phyloP scores from a whole-genome alignment of 1,140 invertebrate genomes.

The Leptopilina clavipes region DNA sequence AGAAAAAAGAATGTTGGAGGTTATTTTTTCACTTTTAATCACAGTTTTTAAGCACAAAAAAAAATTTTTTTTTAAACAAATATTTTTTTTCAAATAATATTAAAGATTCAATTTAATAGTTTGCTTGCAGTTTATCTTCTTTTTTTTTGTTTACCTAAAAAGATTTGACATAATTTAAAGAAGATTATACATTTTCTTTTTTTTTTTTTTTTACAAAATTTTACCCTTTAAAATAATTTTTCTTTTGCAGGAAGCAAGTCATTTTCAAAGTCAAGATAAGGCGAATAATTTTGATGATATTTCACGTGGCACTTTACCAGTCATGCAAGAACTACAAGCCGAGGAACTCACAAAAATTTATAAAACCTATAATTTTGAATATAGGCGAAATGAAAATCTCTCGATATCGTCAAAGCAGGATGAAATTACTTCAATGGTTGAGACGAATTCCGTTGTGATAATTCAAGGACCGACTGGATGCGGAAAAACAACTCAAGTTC shows the following conservation, averaged over 20 bases:
- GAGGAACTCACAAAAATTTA: slow-evolving; percentile 61
- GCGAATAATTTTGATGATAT: slow-evolving; percentile 54
- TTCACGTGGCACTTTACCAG: slow-evolving; percentile 59
- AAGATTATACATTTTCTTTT: too few species aligned
- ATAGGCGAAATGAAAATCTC: slow-evolving; percentile 54
- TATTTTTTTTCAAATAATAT: too few species aligned
- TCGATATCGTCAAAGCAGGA: slow-evolving; percentile 51
- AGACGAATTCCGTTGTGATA: slow-evolving; percentile 82
- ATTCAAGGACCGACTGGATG: slow-evolving; percentile 93
- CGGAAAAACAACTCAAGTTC: slow-evolving; percentile 88
- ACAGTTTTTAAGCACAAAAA: background rate
- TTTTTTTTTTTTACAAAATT: too few species aligned
- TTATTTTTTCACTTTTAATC: slow-evolving; percentile 37
- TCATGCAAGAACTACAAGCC: slow-evolving; percentile 41
- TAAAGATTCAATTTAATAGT: too few species aligned
- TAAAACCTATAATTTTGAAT: slow-evolving; percentile 62
- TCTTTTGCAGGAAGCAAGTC: slow-evolving; percentile 44
- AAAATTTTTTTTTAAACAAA: too few species aligned
- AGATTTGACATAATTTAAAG: too few species aligned
- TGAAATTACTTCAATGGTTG: slow-evolving; percentile 79
- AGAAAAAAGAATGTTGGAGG: slow-evolving; percentile 58
- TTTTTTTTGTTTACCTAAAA: too few species aligned
- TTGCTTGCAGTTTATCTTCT: too few species aligned
- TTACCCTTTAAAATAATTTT: slow-evolving; percentile 1
- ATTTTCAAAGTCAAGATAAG: background rate